A percentile compares a stretch with the other conserved stretches of the same genome.
Evolutionary conservation across 1,140 invertebrate species (phyloP).

Genomic region (Leptestheria dahalacensis): DNA sequence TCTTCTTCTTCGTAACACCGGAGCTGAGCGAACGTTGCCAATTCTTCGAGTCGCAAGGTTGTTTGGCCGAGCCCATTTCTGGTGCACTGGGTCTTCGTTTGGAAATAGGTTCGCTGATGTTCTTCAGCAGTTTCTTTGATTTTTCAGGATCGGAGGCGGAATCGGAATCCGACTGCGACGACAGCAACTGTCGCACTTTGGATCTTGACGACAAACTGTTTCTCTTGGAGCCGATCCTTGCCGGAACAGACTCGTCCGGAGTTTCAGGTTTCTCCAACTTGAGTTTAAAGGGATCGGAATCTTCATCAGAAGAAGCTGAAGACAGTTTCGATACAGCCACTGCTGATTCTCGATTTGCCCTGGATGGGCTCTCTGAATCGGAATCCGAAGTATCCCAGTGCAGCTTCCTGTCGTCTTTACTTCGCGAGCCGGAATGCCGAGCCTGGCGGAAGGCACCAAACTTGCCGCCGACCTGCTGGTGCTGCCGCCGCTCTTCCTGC

Average conservation of each 20-base stretch:
- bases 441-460: conserved; percentile 76
- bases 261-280: not conserved
- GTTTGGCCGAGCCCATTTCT: not conserved
- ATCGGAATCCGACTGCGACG: conserved; percentile 1
- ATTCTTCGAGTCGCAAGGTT: not conserved
- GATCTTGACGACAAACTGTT: not conserved
- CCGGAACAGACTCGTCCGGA: not conserved
- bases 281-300: not conserved
- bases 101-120: not conserved
- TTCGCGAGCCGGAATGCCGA: conserved; percentile 17
- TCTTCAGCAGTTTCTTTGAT: not conserved
- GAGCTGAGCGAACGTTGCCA: not conserved
- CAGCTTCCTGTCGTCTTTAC: conserved; percentile 20
- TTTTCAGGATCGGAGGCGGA: conserved; percentile 8
- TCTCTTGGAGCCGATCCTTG: not conserved
- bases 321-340: not conserved
- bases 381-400: conserved; percentile 16
- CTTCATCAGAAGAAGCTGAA: conserved; percentile 7
- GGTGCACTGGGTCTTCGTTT: conserved; percentile 8
- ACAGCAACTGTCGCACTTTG: not conserved
- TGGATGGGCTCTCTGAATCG: conserved; percentile 15
- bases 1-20: not conserved
- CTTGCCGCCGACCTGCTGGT: conserved; percentile 70
- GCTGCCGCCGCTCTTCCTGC: conserved; percentile 65
- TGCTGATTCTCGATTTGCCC: conserved; percentile 1